Percentiles rank a stretch among this genome's conserved stretches.
phyloP scores from a whole-genome alignment of 2,888 invertebrate species.

The Drosophila crucigera region DNA sequence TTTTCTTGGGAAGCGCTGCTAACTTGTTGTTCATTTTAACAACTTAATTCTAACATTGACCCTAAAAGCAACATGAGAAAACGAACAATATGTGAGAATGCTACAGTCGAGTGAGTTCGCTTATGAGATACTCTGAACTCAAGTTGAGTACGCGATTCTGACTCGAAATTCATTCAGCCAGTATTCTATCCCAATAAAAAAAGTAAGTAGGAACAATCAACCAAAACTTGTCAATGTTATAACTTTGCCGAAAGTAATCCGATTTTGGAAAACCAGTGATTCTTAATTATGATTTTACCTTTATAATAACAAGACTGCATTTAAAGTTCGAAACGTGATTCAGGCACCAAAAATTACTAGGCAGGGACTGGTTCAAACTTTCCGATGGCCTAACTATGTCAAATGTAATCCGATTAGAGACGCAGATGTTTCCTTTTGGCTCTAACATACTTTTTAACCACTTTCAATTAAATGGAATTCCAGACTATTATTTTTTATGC shows the following conservation, averaged over 20 bases:
- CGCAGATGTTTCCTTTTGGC: not conserved
- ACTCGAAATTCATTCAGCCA: not conserved
- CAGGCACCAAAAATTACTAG: not conserved
- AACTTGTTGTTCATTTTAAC: not conserved
- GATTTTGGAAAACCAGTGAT: not conserved
- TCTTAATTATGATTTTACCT: not conserved
- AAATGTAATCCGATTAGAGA: not conserved
- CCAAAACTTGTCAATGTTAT: not conserved
- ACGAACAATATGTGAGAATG: not conserved
- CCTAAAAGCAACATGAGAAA: not conserved
- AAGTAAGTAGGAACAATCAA: not conserved
- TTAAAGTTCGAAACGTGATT: not conserved
- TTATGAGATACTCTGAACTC: not conserved
- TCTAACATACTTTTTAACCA: not conserved
- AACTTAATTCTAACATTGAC: not conserved
- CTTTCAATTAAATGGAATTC: not conserved
- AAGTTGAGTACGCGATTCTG: not conserved
- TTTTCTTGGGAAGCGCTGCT: not conserved
- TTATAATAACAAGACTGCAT: not conserved
- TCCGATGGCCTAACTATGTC: not conserved
- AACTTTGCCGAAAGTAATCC: not conserved
- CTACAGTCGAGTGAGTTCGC: not conserved
- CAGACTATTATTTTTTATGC: not conserved
- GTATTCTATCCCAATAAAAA: not conserved
- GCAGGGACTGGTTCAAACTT: not conserved